Evolutionary conservation across 2,113 vertebrate genomes (phyloP), one percentile per base, ranked within the genome.

Genomic region (Catharus bicknelli): DNA sequence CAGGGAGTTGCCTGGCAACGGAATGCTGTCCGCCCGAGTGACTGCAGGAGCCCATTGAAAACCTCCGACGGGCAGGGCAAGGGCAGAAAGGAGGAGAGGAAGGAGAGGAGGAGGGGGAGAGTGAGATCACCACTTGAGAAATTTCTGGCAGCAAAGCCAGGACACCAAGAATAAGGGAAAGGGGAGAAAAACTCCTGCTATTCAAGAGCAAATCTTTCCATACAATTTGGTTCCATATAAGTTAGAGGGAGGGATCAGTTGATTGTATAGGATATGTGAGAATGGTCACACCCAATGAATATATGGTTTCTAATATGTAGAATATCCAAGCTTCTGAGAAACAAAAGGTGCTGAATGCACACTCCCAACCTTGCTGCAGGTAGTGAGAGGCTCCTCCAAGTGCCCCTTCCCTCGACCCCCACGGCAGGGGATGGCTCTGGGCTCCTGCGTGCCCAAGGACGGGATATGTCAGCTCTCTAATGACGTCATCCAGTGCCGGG

Each of bases 1-100:
- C 86, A 53, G 92, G 30, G 84, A 68, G 97, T 98, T 97, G 97
- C 98, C n/a, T 17, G 92, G 97, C 94, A 97, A 98, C 97, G 45
- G 62, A 96, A 98, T 96, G 97, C 97, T 95, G 94, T 93, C 94
- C 63, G 95, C 94, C 94, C 45, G 78, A 93, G 92, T 38, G 95
- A 57, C 95, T 51, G 93, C 83, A 66, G 93, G 94, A 96, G 76
- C 95, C 92, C 96, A 95, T 96, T 93, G 96, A 96, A 86, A 87
- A 32, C 53, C 74, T 69, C 55, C 70, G 85, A 26, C 84, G 6
- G 95, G 85, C 95, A 47, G 42, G 94, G 86, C 88, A 59, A 43
- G 75, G 38, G 51, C 86, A 67, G 92, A 95, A 84, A 88, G 79
- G 62, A 61, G 48, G n/a, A 73, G 86, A 88, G 76, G 48, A 66